Percentiles rank a stretch among this genome's conserved stretches.
Conservation (phyloP, 2,797 vertebrate genomes). For the Crypturellus tataupa region DNA sequence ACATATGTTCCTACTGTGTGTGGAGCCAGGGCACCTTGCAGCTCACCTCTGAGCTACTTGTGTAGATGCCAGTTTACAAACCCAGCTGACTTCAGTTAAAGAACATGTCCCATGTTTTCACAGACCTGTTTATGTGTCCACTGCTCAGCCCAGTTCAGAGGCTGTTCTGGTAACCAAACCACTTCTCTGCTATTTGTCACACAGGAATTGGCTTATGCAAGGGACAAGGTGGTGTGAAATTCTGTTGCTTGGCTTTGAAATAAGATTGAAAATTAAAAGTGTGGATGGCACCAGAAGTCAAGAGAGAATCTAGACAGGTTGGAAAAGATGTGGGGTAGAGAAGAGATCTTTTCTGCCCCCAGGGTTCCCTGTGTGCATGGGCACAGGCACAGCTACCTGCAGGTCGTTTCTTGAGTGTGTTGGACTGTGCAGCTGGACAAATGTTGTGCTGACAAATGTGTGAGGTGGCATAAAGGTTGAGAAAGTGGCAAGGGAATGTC, state of each 20-base stretch:
- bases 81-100: neutral
- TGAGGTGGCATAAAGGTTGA: neutral
- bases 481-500: neutral
- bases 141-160: neutral
- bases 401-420: neutral
- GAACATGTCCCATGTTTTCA: neutral
- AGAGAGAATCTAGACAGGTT: neutral
- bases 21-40: neutral
- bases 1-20: fast-evolving
- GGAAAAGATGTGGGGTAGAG: neutral
- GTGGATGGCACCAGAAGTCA: neutral
- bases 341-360: neutral
- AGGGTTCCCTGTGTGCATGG: neutral
- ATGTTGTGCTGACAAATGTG: neutral
- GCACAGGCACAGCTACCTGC: neutral
- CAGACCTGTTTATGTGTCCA: neutral
- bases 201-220: neutral
- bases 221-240: neutral
- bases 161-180: neutral
- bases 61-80: neutral
- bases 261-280: neutral
- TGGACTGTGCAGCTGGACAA: neutral
- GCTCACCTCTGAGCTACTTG: neutral
- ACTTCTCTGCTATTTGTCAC: neutral
- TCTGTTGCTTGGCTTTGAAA: neutral